Base-by-base conservation (phyloP, 2,797 vertebrate species). In the Telmatherina bonti region DNA sequence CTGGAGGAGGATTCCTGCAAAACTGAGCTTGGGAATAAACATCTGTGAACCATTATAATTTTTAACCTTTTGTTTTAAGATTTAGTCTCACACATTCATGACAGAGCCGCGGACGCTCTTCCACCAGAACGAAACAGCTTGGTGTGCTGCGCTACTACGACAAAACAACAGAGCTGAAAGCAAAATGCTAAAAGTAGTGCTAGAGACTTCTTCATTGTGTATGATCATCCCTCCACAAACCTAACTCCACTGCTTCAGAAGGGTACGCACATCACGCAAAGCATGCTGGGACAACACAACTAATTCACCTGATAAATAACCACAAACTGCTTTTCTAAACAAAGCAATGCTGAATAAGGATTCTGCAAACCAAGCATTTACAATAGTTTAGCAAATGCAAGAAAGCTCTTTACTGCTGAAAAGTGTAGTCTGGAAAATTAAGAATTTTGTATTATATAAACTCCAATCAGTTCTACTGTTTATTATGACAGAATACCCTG, bases 41-140 rank as follows among this genome's bases (percentile, higher is more conserved):
- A 76, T 43, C 59, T 62, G 36, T 3, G 49, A 79, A 62, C 41
- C 59, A 66, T 71, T 63, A 66, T 35, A 52, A 58, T 75, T 67
- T 67, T 65, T 59, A 67, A 67, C 22, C 29, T 65, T 79, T 67
- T 79, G 54, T 66, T 80, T 76, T 72, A 45, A 55, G 56, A 36
- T 84, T 79, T 70, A 22, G 33, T 53, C 36, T 62, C 36, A 52
- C 27, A 56, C 57, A 81, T 41, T 43, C 43, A 64, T 57, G 67
- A 69, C 52, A 41, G 49, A 72, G 56, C 49, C 11, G 20, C 4
- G 61, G 43, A 62, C 8, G 51, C 41, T 47, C 69, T 74, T 47
- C 64, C 9, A 29, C 64, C 65, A 35, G 60, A 51, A 47, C 0
- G n/a, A 67, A 53, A 61, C 52, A 69, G 59, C 67, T 64, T 61